Conservation (phyloP, 2,797 vertebrate species). For the Microchirus variegatus region DNA sequence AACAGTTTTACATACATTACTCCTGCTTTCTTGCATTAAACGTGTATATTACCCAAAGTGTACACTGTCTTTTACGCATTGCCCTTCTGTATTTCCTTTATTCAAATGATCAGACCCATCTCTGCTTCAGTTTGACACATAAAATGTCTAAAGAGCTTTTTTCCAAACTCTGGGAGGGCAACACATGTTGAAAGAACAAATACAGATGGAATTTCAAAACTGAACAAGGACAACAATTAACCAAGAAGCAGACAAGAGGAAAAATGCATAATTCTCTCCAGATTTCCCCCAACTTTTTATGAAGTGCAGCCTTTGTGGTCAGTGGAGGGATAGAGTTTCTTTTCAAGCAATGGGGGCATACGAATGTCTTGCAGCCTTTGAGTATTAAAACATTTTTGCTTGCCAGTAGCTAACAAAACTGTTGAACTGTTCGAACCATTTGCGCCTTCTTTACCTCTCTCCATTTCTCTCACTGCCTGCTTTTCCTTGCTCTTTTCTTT, state of each 20-base stretch:
- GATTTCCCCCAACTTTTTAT: constrained; percentile 66
- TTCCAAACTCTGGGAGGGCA: constrained; percentile 37
- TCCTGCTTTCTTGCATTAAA: no score
- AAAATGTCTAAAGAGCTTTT: constrained; percentile 30
- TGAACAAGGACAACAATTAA: constrained; percentile 67
- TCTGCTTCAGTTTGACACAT: constrained; percentile 28
- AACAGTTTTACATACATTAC: not conserved
- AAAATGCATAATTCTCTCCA: constrained; percentile 55
- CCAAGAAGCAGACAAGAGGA: constrained; percentile 38
- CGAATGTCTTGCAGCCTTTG: constrained; percentile 58
- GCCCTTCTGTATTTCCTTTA: constrained; percentile 35
- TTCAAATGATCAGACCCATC: constrained; percentile 18
- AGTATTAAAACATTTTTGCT: constrained; percentile 62
- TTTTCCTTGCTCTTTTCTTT: constrained; percentile 15
- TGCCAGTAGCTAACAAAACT: constrained; percentile 63
- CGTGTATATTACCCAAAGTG: no score
- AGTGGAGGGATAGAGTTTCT: constrained; percentile 54
- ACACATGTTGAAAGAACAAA: constrained; percentile 52
- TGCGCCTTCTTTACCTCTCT: constrained; percentile 36
- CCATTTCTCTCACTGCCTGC: not conserved
- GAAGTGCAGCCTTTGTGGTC: constrained; percentile 68
- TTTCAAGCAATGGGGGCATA: constrained; percentile 60
- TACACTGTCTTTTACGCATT: constrained; percentile 5
- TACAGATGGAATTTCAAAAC: constrained; percentile 67
- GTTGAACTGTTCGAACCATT: constrained; percentile 61